phyloP scores from a whole-genome alignment of 2,113 vertebrate species.

The Psilopogon haemacephalus region DNA sequence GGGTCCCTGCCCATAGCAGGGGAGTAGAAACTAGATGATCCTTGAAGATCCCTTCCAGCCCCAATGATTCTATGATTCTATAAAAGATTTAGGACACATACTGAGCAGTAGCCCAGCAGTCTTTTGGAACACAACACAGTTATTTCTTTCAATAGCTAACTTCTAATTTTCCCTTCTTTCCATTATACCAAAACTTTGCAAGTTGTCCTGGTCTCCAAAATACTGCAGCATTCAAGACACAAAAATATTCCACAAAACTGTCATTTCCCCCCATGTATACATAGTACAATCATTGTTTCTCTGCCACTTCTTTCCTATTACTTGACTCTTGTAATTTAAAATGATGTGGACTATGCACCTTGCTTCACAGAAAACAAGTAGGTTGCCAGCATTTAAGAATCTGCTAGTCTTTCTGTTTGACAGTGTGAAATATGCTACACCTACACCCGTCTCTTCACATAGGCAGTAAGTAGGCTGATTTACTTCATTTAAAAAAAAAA shows the following conservation, averaged over 20 bases:
- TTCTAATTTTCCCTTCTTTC: background rate
- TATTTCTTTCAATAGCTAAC: background rate
- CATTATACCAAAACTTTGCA: background rate
- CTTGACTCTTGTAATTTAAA: background rate
- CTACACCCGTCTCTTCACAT: background rate
- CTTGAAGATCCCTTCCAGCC: too few relatives aligned
- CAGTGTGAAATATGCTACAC: background rate
- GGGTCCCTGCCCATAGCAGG: too few relatives aligned
- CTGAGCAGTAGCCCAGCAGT: background rate
- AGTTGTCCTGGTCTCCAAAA: background rate
- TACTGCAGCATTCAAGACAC: background rate
- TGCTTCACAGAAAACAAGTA: background rate
- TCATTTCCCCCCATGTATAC: background rate
- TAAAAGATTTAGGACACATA: background rate
- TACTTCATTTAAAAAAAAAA: background rate
- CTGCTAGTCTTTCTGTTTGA: background rate
- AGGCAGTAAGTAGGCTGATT: background rate
- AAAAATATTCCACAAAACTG: background rate
- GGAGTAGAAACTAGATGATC: too few relatives aligned
- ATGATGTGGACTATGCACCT: background rate
- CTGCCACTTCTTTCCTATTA: background rate
- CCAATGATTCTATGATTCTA: background rate
- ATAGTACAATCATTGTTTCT: background rate
- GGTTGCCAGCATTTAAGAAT: background rate
- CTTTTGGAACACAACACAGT: background rate